Evolutionary conservation across 2,113 vertebrate genomes (phyloP).

Genomic region (Pterocles orientalis): DNA sequence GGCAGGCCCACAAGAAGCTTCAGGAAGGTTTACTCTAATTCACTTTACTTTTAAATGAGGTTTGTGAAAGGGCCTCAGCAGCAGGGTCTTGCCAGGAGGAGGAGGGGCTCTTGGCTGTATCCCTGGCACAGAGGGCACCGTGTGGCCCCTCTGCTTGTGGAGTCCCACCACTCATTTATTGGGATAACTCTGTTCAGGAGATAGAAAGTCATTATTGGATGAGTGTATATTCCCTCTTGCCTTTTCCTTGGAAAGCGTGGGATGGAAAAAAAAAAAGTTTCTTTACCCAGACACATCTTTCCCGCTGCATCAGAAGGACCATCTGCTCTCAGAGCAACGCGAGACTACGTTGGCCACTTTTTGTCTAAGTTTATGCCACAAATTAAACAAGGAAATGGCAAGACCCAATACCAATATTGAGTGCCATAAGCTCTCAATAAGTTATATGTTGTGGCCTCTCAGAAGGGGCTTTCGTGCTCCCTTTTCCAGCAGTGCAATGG

Average conservation of each 20-base stretch:
- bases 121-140: not conserved
- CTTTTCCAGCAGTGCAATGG: not conserved
- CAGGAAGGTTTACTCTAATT: not conserved
- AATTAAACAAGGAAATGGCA: not conserved
- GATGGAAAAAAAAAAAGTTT: not conserved
- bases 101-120: not conserved
- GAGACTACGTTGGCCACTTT: not conserved
- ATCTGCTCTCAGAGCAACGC: not conserved
- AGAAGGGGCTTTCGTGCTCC: not conserved
- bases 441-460: not conserved
- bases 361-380: not conserved
- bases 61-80: not conserved
- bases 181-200: not conserved
- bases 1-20: not conserved
- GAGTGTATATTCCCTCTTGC: not conserved
- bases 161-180: not conserved
- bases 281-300: not conserved
- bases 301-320: not conserved
- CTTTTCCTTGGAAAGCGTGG: not conserved
- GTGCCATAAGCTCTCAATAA: not conserved
- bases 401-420: not conserved
- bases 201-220: not conserved
- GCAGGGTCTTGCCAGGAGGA: accelerated
- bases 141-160: accelerated
- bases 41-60: not conserved